Evolutionary conservation across 2,888 invertebrate genomes (phyloP).

Genomic region (Plemyria rubiginata): DNA sequence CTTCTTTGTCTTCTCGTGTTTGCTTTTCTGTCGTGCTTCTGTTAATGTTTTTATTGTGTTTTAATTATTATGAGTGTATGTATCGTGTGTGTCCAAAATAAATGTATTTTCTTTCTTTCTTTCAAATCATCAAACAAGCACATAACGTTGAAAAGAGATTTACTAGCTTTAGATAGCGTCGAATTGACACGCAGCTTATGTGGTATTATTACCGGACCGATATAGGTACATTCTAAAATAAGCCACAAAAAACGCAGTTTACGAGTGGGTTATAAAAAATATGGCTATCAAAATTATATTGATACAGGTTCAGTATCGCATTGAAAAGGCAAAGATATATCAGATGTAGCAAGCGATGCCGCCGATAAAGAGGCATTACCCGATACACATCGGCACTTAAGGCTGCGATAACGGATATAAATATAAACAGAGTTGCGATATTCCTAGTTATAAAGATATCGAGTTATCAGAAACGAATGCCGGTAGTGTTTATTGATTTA

Average conservation of each 20-base stretch:
- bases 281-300: neutral
- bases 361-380: constrained; percentile 69
- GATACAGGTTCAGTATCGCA: constrained; percentile 37
- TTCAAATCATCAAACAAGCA: neutral
- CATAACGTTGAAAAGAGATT: neutral
- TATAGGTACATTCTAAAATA: neutral
- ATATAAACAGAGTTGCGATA: constrained; percentile 73
- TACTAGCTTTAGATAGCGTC: neutral
- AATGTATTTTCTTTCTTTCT: no score
- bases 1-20: no score
- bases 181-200: neutral
- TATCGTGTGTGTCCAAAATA: no score
- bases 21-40: no score
- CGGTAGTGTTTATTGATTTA: constrained; percentile 61
- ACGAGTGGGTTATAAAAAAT: neutral
- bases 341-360: constrained; percentile 66
- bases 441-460: constrained; percentile 69
- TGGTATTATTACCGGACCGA: neutral
- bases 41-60: no score
- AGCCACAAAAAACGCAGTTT: neutral
- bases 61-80: no score
- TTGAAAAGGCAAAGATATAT: constrained; percentile 61
- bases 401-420: constrained; percentile 63
- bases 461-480: constrained; percentile 49
- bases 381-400: constrained; percentile 79